Evolutionary conservation across 2,113 vertebrate genomes (phyloP).

Genomic region (Pycnonotus jocosus): DNA sequence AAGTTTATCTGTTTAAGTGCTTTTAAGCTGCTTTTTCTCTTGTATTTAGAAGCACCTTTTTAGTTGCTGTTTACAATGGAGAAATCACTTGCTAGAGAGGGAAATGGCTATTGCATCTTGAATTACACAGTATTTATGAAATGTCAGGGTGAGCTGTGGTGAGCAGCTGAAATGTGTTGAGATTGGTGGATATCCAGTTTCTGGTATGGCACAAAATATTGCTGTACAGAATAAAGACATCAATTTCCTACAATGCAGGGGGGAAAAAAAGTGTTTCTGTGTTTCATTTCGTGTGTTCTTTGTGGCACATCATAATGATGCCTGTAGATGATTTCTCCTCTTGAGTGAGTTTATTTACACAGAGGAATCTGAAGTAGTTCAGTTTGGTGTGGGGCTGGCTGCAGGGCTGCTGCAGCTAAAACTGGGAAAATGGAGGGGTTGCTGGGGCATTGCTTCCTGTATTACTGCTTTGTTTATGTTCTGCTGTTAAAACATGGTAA

Average conservation of each 20-base stretch:
- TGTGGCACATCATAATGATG: background rate
- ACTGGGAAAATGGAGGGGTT: background rate
- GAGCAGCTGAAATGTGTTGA: background rate
- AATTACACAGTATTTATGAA: background rate
- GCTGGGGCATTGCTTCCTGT: background rate
- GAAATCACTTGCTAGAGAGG: background rate
- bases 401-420: background rate
- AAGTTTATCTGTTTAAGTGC: background rate
- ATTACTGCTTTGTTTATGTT: background rate
- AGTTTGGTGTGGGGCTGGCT: background rate
- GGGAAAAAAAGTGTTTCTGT: background rate
- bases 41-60: background rate
- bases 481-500: background rate
- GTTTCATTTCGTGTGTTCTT: background rate
- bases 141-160: background rate
- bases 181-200: background rate
- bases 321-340: background rate
- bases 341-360: background rate
- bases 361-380: background rate
- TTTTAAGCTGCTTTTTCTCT: background rate
- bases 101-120: conserved; percentile 2
- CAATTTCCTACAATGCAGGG: background rate
- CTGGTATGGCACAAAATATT: background rate
- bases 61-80: background rate
- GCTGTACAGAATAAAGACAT: background rate